These are phyloP conservation scores for Poeciliopsis gracilis DNA, from an alignment of 2,797 vertebrate genomes.

Conservation along the genomic window DNA sequence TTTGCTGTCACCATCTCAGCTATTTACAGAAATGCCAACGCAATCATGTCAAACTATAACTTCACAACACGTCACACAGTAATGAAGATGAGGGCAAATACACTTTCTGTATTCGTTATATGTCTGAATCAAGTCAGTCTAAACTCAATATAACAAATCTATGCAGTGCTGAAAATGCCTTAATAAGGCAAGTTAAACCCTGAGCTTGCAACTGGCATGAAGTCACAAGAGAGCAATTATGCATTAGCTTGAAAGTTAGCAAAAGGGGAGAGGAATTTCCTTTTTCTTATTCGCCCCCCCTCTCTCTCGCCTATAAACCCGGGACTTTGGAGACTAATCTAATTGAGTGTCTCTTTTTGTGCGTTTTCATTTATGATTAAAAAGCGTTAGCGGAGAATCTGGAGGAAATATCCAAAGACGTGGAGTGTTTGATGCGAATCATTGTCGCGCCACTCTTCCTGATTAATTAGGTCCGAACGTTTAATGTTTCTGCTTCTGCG, in stretches of 20 bases:
- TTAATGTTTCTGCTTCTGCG: slow-evolving; percentile 65
- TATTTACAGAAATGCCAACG: slow-evolving; percentile 62
- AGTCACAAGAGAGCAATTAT: slow-evolving; percentile 87
- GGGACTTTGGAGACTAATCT: slow-evolving; percentile 82
- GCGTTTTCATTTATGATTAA: slow-evolving; percentile 86
- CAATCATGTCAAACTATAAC: slow-evolving; percentile 66
- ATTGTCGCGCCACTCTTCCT: slow-evolving; percentile 70
- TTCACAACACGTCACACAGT: slow-evolving; percentile 65
- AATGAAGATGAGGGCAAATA: slow-evolving; percentile 68
- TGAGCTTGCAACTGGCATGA: slow-evolving; percentile 79
- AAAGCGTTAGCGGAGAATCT: slow-evolving; percentile 81
- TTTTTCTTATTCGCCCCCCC: neutral
- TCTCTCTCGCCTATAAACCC: slow-evolving; percentile 63
- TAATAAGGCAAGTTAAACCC: slow-evolving; percentile 84
- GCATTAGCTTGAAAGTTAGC: slow-evolving; percentile 82
- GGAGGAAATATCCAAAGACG: slow-evolving; percentile 77
- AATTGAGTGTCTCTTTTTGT: slow-evolving; percentile 82
- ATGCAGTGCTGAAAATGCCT: slow-evolving; percentile 67
- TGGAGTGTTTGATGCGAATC: slow-evolving; percentile 80
- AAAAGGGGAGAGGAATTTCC: slow-evolving; percentile 76
- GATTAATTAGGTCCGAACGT: slow-evolving; percentile 78
- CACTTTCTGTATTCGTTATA: slow-evolving; percentile 49
- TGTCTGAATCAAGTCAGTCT: slow-evolving; percentile 58
- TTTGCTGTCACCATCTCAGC: slow-evolving; percentile 35
- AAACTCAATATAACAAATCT: slow-evolving; percentile 63